Percentiles rank a stretch among this genome's conserved stretches.
These are phyloP conservation scores for Neuroscelio doddi DNA, from an alignment of 2,888 invertebrate species.

Conservation along the genomic window DNA sequence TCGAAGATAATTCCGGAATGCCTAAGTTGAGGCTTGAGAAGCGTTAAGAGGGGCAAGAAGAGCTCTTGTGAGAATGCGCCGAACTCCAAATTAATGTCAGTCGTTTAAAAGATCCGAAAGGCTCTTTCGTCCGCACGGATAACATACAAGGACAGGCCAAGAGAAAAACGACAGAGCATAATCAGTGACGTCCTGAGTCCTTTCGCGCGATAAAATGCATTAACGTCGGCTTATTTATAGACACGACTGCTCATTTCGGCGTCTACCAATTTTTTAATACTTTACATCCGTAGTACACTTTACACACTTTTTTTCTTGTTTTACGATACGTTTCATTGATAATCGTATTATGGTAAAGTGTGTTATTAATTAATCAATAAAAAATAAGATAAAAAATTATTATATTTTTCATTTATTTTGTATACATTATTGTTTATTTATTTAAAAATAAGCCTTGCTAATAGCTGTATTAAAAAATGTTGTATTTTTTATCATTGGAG, in stretches of 20 bases:
- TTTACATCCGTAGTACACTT: too few species aligned
- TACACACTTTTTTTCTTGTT: constrained; percentile 39
- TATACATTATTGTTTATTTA: too few species aligned
- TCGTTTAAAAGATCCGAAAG: constrained; percentile 54
- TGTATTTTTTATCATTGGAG: too few species aligned
- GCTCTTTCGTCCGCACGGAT: constrained; percentile 25
- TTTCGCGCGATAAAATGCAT: constrained; percentile 62
- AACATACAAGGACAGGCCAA: constrained; percentile 12
- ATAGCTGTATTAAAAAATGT: too few species aligned
- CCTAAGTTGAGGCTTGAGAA: constrained; percentile 22
- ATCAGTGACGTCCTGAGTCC: constrained; percentile 32
- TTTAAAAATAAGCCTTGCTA: too few species aligned
- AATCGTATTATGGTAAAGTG: too few species aligned
- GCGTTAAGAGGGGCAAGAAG: constrained; percentile 7
- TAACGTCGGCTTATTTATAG: constrained; percentile 65
- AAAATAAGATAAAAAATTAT: too few species aligned
- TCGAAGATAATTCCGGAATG: constrained; percentile 58
- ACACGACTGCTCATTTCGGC: constrained; percentile 57
- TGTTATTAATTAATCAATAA: too few species aligned
- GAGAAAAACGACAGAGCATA: constrained; percentile 12
- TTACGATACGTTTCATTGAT: too few species aligned
- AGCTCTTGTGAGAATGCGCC: constrained; percentile 40
- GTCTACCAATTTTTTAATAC: constrained; percentile 60
- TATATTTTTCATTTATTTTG: too few species aligned
- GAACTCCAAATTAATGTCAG: constrained; percentile 56